Base-by-base conservation (phyloP, 2,797 vertebrate genomes). In the Meriones psammophilus region DNA sequence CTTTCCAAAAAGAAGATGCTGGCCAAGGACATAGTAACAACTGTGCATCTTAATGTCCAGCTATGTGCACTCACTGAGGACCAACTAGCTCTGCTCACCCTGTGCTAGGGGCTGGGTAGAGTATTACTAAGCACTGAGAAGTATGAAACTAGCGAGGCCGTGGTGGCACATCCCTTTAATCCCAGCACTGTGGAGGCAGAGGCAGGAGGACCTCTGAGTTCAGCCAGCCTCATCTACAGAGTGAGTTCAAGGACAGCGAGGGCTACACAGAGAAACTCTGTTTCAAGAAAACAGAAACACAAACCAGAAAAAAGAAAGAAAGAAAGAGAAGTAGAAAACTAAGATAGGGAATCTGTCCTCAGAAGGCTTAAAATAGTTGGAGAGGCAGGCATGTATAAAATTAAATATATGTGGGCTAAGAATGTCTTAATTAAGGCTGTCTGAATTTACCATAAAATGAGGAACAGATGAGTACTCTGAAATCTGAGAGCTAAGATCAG, bases 381-480 rank as follows among this genome's bases (percentile, higher is more conserved):
- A 36, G 33, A 89, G 56, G 89, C 1, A 93, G 60, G 83, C 87
- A 85, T 33, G 56, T 73, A 8, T 86, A 95, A 91, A 89, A 78
- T 89, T 86, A 95, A 94, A 60, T 81, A 4, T 86, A 86, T 74
- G 39, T 83, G 80, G 28, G 76, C 76, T 80, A 91, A 95, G 74
- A 96, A 86, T 77, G 56, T 83, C 94, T 94, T 95, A 66, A 78
- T 93, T 91, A 89, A 96, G n/a, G 56, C 90, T 93, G 64, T 46
- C 88, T 93, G 84, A 89, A 91, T 91, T 89, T 92, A 84, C 91
- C 80, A 62, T 68, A 74, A 84, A 91, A 93, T 17, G 76, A 91
- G 80, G 69, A 92, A 78, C 24, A 87, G 94, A 96, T 93, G 94
- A 88, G 88, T 26, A 5, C 42, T 79, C 54, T 89, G 83, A 94